Evolutionary conservation across 2,113 vertebrate genomes (phyloP), one percentile per base, ranked within the genome.

Genomic region (Australoheros scitulus): DNA sequence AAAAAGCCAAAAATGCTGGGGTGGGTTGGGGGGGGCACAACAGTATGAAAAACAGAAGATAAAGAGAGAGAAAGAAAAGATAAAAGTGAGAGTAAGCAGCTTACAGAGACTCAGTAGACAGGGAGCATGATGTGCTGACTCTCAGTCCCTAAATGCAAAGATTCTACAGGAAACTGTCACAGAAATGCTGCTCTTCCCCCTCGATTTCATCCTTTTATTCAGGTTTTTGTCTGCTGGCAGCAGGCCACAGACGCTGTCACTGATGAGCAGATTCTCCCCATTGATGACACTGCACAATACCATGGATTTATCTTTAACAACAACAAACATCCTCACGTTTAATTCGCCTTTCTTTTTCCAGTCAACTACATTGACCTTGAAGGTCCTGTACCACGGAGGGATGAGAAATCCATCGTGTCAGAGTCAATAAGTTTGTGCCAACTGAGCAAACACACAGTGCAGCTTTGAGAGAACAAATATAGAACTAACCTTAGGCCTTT

Each of bases 71-170:
- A 43, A 26, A 56, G 4, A 29, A 5, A 72, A 61, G 22, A 84
- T 47, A 5, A 58, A 78, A 89, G 63, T 2, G 2, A 76, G 59
- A 29, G 61, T 56, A 52, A 81, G 76, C 32, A 63, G 57, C 58
- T 57, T 72, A 57, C 2, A 52, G 50, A 18, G 4, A 43, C 41
- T 43, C 17, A 55, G 68, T 10, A 8, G 14, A 24, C 61, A 24
- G 22, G 8, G 22, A 32, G 22, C 22, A 26, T 8, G 24, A 17
- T 26, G 72, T 76, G 85, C 85, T 56, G 85, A 85, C 50, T 64
- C 64, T 68, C 24, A 75, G 61, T 55, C 60, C 61, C 38, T 34
- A 3, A 77, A 84, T 58, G 57, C 65, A 68, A 65, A 70, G 47
- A 14, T 58, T 4, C 70, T 63, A 11, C 50, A 80, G 76, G 43